Evolutionary conservation across 2,888 invertebrate genomes (phyloP).

Genomic region (Allolobophora icterica): DNA sequence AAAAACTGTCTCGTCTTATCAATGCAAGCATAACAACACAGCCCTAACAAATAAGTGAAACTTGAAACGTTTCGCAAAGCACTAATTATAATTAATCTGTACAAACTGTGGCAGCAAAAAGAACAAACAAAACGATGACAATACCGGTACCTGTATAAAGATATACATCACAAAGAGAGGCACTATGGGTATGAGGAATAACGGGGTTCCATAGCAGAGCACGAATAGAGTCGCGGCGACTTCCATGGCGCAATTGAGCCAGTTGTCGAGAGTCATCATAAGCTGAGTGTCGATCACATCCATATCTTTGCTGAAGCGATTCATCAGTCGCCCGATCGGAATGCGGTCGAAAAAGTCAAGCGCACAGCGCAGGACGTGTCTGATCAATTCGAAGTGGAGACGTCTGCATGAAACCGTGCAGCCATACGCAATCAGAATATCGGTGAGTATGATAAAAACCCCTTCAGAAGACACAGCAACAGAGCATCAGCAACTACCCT

Average conservation of each 20-base stretch:
- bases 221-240: constrained; percentile 50
- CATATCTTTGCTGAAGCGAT: constrained; percentile 56
- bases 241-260: constrained; percentile 49
- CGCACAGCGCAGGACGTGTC: constrained; percentile 46
- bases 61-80: background rate
- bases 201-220: constrained; percentile 53
- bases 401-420: background rate
- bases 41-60: background rate
- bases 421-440: constrained; percentile 18
- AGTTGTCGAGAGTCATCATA: constrained; percentile 50
- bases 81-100: background rate
- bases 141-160: constrained; percentile 54
- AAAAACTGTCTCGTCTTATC: background rate
- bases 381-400: background rate
- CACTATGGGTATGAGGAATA: constrained; percentile 51
- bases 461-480: background rate
- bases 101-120: background rate
- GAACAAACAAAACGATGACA: too few species aligned
- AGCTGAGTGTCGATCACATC: constrained; percentile 58
- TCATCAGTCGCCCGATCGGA: constrained; percentile 57
- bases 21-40: background rate
- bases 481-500: background rate
- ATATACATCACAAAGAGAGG: constrained; percentile 54
- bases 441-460: background rate
- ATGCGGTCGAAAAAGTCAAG: constrained; percentile 61